Evolutionary conservation across 2,113 vertebrate genomes (phyloP).

Genomic region (Elephas maximus): DNA sequence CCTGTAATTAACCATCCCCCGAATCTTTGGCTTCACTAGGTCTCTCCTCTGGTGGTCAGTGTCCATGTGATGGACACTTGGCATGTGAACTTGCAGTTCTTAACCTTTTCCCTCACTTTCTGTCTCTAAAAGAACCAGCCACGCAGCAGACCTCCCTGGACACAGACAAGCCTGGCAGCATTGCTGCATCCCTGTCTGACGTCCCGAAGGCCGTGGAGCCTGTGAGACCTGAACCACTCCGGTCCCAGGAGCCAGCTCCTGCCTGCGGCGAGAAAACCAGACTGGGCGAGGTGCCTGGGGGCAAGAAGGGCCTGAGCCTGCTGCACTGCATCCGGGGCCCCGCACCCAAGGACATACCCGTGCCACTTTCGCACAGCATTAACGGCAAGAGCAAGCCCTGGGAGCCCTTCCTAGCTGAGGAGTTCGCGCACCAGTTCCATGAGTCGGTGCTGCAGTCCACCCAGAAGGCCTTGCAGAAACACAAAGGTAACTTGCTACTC

Average conservation of each 20-base stretch:
- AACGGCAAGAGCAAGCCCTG: constrained; percentile 97
- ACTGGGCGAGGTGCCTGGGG: constrained; percentile 87
- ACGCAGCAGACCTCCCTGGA: constrained; percentile 88
- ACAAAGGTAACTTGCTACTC: constrained; percentile 92
- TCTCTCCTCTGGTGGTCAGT: background rate
- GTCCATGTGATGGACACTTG: rapidly evolving
- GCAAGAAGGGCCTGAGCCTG: constrained; percentile 94
- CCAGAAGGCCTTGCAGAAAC: constrained; percentile 98
- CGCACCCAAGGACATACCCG: constrained; percentile 92
- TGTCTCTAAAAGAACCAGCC: constrained; percentile 83
- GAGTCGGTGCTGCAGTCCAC: constrained; percentile 99
- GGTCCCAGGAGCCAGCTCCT: constrained; percentile 87
- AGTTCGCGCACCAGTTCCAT: constrained; percentile 99
- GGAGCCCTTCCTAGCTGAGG: constrained; percentile 97
- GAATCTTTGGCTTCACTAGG: background rate
- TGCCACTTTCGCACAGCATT: constrained; percentile 90
- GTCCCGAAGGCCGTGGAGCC: constrained; percentile 83
- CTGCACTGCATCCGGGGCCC: constrained; percentile 93
- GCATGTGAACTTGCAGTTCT: background rate
- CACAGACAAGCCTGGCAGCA: constrained; percentile 88
- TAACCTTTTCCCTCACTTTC: background rate
- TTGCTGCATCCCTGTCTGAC: constrained; percentile 89
- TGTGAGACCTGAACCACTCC: constrained; percentile 89
- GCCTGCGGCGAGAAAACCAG: constrained; percentile 89
- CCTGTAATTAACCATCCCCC: background rate